Percentiles rank a stretch among this genome's conserved stretches.
Conservation (phyloP, 2,113 vertebrate genomes). For the Notechis scutatus region DNA sequence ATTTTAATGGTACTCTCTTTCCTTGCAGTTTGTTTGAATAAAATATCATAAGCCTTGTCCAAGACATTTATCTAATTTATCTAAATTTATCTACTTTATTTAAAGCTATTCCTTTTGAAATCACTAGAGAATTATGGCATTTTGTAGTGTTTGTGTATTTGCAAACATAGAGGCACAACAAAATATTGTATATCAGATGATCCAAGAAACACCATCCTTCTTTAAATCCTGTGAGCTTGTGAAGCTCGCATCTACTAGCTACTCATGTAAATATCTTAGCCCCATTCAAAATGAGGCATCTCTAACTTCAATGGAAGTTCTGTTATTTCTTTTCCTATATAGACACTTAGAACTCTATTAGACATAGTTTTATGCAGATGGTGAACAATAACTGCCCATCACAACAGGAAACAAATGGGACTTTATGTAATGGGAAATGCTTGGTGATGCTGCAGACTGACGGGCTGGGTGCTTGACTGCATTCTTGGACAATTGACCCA, state of each 20-base stretch:
- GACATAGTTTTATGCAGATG: neutral
- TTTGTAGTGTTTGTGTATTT: neutral
- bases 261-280: neutral
- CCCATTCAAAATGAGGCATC: neutral
- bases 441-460: neutral
- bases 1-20: neutral
- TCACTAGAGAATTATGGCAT: neutral
- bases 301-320: neutral
- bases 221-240: neutral
- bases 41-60: neutral
- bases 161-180: neutral
- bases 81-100: no score
- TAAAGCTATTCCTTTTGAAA: neutral
- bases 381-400: neutral
- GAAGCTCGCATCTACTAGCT: neutral
- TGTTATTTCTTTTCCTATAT: neutral
- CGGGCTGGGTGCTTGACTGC: neutral
- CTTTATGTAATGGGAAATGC: neutral
- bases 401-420: neutral
- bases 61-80: neutral
- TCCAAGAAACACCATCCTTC: neutral
- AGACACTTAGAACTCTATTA: neutral
- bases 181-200: neutral
- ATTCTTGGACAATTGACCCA: neutral
- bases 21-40: neutral